Evolutionary conservation across 2,113 vertebrate species (phyloP).

Genomic region (Actenoides hombroni): DNA sequence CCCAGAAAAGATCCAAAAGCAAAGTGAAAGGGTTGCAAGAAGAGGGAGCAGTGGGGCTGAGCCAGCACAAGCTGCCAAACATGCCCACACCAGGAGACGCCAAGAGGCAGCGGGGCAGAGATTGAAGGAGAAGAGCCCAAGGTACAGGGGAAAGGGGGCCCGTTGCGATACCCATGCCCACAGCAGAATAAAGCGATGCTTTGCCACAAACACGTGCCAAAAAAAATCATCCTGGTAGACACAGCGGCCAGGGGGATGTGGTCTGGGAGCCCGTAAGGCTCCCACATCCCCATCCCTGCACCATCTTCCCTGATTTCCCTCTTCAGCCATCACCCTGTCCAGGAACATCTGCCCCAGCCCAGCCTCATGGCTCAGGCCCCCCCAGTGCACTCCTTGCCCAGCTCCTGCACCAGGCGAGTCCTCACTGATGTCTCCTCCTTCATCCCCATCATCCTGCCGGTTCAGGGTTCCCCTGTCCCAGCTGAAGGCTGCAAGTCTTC

Average conservation of each 20-base stretch:
- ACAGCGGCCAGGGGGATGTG: not conserved
- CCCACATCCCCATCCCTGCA: rapidly evolving
- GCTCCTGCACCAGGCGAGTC: not conserved
- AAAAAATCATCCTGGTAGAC: not conserved
- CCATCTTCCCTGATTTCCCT: not conserved
- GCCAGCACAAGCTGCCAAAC: not conserved
- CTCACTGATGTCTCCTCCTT: not conserved
- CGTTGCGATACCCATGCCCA: rapidly evolving
- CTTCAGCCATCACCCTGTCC: too few relatives aligned
- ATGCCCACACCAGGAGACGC: not conserved
- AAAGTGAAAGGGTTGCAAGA: not conserved
- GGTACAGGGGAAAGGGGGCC: not conserved
- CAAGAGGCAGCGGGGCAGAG: not conserved
- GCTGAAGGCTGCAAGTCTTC: not conserved
- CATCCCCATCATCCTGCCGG: not conserved
- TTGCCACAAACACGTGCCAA: not conserved
- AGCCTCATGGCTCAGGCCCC: rapidly evolving
- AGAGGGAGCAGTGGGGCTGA: not conserved
- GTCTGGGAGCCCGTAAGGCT: not conserved
- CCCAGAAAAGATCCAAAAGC: not conserved
- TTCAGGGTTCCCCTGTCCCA: not conserved
- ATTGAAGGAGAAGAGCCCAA: not conserved
- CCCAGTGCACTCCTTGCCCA: not conserved
- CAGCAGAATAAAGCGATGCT: not conserved
- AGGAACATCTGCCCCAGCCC: not conserved